Base-by-base conservation (phyloP, 92 coral and sea anemone genomes). In the Epizoanthus illoricatus region DNA sequence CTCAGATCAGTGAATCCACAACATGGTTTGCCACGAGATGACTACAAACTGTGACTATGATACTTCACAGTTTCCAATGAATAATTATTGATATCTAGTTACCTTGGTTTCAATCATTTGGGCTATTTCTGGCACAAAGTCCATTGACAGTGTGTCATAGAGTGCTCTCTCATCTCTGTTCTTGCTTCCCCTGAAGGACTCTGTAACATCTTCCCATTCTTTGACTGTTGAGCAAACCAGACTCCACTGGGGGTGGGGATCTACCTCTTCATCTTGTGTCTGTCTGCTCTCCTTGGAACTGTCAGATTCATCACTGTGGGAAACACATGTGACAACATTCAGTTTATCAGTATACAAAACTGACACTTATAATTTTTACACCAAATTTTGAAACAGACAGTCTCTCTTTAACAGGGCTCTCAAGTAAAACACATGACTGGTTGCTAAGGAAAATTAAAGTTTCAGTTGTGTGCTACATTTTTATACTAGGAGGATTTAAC, bases 51-150 rank as follows among this genome's bases (percentile, higher is more conserved):
- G 33, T 28, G 33, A 28, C 33, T 28, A 28, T 28, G 33, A 1
- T 28, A 28, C 33, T 28, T 28, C 33, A 28, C 33, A 28, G 33
- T 28, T 28, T 28, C 36, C 28, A 20, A 15, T 8, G 7, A 21
- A 49, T 7, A 61, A 5, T 68, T 59, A 59, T 43, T 12, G 2
- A 59, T 5, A 3, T 49, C 40, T 58, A 5, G 9, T 73, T 21
- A 95, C 98, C 94, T 95, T 95, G 45, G 93, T 88, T 40, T 95
- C 98, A 60, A 95, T 88, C 98, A 95, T 95, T 42, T 94, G 92
- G 69, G 86, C 91, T 75, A 95, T 95, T 87, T 95, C 98, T 52
- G 98, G 92, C 81, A 93, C 89, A 87, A 95, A 95, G 91, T 95
- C 98, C 78, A 94, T 91, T 57, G 97, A 88, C 49, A 95, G 94